These are phyloP conservation scores for Lepidocyrtoides sp. DNA, from an alignment of 2,888 invertebrate species.

Conservation along the genomic window DNA sequence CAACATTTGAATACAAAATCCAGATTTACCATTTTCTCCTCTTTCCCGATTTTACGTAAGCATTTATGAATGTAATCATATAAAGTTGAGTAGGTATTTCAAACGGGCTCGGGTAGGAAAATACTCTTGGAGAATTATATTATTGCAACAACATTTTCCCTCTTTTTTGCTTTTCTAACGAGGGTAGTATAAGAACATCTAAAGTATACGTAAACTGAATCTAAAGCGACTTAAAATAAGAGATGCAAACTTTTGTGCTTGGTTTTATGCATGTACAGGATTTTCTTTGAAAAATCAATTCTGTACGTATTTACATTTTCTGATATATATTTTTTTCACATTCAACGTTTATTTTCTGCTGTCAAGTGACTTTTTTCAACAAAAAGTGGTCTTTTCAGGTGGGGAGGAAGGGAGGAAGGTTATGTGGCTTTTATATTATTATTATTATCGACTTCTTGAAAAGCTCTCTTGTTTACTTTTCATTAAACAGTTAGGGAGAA, in stretches of 20 bases:
- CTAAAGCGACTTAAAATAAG: background rate
- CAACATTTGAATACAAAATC: conserved; percentile 63
- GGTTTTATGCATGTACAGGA: background rate
- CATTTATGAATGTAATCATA: conserved; percentile 33
- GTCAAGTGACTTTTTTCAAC: background rate
- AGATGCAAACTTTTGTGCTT: background rate
- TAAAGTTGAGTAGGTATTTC: background rate
- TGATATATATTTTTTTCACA: background rate
- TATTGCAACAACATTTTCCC: background rate
- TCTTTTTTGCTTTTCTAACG: background rate
- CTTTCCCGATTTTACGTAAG: background rate
- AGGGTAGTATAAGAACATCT: too few relatives aligned
- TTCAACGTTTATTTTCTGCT: background rate
- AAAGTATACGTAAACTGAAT: too few relatives aligned
- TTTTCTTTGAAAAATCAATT: conserved; percentile 9
- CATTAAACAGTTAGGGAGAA: conserved; percentile 21
- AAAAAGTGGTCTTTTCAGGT: background rate
- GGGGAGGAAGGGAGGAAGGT: background rate
- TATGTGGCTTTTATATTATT: background rate
- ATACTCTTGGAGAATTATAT: background rate
- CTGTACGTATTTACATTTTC: background rate
- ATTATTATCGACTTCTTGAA: background rate
- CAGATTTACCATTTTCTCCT: conserved; percentile 49
- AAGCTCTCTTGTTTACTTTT: background rate
- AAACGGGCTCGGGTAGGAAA: conserved; percentile 12